Evolutionary conservation across 2,113 vertebrate genomes (phyloP).

Genomic region (Chloroceryle aenea): DNA sequence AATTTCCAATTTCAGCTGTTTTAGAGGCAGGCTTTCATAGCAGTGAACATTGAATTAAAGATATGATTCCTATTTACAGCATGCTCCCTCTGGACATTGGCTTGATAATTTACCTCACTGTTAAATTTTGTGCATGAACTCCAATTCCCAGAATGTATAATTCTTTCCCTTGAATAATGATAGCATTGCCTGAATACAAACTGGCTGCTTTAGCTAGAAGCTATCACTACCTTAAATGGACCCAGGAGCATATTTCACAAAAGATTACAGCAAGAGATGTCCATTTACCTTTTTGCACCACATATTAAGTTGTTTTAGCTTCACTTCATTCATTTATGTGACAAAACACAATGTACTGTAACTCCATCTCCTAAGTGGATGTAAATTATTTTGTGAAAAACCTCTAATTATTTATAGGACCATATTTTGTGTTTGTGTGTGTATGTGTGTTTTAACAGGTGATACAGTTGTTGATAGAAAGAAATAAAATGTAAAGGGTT

Average conservation of each 20-base stretch:
- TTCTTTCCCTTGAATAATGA: constrained; percentile 6
- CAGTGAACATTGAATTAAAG: not conserved
- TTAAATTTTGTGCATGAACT: not conserved
- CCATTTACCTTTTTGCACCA: not conserved
- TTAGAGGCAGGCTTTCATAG: not conserved
- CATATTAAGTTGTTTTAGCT: not conserved
- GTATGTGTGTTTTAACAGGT: not conserved
- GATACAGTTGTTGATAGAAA: not conserved
- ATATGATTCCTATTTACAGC: not conserved
- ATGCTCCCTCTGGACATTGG: not conserved
- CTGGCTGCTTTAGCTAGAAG: not conserved
- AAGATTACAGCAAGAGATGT: not conserved
- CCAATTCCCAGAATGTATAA: not conserved
- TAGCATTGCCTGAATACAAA: constrained; percentile 1
- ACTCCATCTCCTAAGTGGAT: not conserved
- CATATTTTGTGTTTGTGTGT: not conserved
- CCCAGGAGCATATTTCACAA: not conserved
- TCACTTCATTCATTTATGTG: not conserved
- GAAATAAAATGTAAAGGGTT: not conserved
- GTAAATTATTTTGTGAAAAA: not conserved
- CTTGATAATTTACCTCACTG: constrained; percentile 35
- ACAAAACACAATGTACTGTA: not conserved
- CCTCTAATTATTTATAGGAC: not conserved
- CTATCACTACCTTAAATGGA: not conserved
- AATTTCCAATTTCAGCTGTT: not conserved